Evolutionary conservation across 2,113 vertebrate genomes (phyloP).

Genomic region (Cryptomyrus ogoouensis): DNA sequence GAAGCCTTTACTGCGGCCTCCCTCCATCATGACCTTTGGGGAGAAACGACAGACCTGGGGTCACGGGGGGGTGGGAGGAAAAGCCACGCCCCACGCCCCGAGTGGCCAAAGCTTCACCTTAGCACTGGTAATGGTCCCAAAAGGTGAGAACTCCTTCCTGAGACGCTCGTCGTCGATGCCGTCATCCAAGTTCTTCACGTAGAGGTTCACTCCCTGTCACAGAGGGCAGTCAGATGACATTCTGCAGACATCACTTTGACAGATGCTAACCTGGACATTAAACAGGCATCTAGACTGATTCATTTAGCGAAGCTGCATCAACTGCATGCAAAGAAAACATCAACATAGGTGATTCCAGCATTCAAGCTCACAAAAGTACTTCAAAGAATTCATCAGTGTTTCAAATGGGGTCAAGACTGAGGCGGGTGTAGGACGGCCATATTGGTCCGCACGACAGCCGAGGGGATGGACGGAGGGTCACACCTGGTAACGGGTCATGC

Average conservation of each 20-base stretch:
- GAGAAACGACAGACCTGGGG: not conserved
- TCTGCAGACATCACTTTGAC: not conserved
- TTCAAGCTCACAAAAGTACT: not conserved
- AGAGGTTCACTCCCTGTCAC: slow-evolving; percentile 88
- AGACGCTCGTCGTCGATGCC: slow-evolving; percentile 92
- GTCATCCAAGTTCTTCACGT: slow-evolving; percentile 96
- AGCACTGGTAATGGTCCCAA: slow-evolving; percentile 94
- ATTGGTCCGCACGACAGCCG: slow-evolving; percentile 38
- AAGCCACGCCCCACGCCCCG: too few relatives aligned
- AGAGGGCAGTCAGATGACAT: not conserved
- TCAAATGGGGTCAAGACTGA: slow-evolving; percentile 19
- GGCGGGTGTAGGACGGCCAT: slow-evolving; percentile 38
- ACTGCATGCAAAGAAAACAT: too few relatives aligned
- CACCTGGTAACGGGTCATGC: slow-evolving; percentile 97
- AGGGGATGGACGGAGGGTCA: slow-evolving; percentile 26
- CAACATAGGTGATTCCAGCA: not conserved
- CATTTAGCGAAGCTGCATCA: not conserved
- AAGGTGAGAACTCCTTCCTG: slow-evolving; percentile 88
- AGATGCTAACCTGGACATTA: not conserved
- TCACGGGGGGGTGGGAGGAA: not conserved
- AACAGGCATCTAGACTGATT: not conserved
- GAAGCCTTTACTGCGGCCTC: slow-evolving; percentile 93
- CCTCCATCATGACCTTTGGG: slow-evolving; percentile 91
- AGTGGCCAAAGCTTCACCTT: slow-evolving; percentile 64
- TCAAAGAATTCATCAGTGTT: slow-evolving; percentile 41